These are phyloP conservation scores for Marcusenius ussheri DNA, from an alignment of 2,113 vertebrate genomes.

Conservation along the genomic window DNA sequence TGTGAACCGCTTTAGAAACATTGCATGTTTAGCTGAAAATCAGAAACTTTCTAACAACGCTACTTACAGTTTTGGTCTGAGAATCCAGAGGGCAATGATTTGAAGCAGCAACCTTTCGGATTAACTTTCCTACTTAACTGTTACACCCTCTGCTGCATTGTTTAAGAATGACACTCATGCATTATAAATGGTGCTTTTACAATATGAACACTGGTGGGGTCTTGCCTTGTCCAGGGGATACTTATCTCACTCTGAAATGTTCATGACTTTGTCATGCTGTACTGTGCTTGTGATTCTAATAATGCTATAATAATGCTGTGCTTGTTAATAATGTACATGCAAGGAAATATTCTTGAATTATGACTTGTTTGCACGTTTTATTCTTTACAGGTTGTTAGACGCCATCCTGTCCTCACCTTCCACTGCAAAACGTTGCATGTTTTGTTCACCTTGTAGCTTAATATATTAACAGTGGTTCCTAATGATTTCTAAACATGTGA, in stretches of 20 bases:
- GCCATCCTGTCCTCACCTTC: neutral
- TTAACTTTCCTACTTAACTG: neutral
- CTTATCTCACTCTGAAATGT: neutral
- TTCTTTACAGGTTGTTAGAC: neutral
- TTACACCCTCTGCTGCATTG: neutral
- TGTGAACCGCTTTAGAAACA: neutral
- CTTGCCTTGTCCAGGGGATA: neutral
- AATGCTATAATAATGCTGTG: neutral
- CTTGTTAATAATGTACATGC: neutral
- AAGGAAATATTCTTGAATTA: neutral
- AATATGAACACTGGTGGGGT: neutral
- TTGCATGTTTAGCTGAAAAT: neutral
- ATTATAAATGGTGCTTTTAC: neutral
- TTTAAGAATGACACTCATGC: neutral
- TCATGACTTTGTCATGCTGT: neutral
- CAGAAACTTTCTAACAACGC: neutral
- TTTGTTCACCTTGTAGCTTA: neutral
- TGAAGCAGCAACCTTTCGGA: neutral
- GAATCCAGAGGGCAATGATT: neutral
- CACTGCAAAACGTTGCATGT: neutral
- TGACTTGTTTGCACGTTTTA: neutral
- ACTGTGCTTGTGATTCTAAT: neutral
- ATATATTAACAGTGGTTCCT: neutral
- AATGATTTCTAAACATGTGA: neutral
- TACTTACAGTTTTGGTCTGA: neutral